Percentiles rank a stretch among this genome's conserved stretches.
Evolutionary conservation across 1,140 invertebrate species (phyloP).

Genomic region (Physella acuta): DNA sequence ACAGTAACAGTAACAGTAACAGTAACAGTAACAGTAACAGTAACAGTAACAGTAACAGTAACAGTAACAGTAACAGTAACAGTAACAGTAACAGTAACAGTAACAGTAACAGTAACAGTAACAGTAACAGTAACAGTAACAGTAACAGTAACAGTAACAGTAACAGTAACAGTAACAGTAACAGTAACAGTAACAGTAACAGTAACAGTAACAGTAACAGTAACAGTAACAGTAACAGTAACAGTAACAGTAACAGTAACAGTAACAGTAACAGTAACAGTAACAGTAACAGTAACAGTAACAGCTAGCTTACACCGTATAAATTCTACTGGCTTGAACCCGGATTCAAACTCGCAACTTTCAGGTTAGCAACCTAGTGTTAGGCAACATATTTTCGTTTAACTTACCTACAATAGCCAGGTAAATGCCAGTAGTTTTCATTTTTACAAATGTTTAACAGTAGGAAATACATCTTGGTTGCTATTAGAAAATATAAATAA

Average conservation of each 20-base stretch:
- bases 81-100: conserved; percentile 19
- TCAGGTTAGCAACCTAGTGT: no score
- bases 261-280: neutral
- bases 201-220: conserved; percentile 15
- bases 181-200: conserved; percentile 9
- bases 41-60: conserved; percentile 17
- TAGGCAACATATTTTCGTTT: no score
- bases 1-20: conserved; percentile 18
- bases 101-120: conserved; percentile 15
- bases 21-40: conserved; percentile 12
- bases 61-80: conserved; percentile 11
- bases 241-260: conserved; percentile 14
- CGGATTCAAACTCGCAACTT: no score
- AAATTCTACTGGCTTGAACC: no score
- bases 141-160: conserved; percentile 12
- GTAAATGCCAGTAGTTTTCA: no score
- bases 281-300: conserved; percentile 13
- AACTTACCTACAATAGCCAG: no score
- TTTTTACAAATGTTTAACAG: no score
- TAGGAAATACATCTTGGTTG: no score
- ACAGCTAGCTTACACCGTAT: no score
- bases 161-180: conserved; percentile 8
- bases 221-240: conserved; percentile 10
- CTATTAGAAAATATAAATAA: no score
- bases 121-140: conserved; percentile 18